Conservation (phyloP, 2,888 invertebrate species). For the Campopleginae sp. region DNA sequence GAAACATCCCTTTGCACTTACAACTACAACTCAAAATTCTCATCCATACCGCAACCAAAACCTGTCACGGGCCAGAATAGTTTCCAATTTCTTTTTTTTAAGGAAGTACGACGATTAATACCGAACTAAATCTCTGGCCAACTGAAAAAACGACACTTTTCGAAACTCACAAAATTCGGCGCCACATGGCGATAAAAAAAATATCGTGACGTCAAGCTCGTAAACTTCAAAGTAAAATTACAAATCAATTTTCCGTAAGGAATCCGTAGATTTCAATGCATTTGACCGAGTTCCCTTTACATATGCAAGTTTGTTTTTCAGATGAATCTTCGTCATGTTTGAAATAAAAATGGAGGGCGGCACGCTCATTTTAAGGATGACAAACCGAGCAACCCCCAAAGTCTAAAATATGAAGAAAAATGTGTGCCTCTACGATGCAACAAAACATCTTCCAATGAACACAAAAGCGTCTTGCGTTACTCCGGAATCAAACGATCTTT, state of each 20-base stretch:
- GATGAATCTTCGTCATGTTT: background rate
- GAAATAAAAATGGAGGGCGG: background rate
- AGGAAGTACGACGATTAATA: constrained; percentile 30
- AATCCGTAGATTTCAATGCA: background rate
- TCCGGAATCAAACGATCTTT: background rate
- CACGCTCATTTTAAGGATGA: background rate
- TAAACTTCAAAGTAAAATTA: background rate
- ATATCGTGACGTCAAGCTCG: background rate
- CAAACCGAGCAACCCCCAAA: constrained; percentile 4
- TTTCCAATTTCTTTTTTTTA: background rate
- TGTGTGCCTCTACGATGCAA: background rate
- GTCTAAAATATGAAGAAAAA: constrained; percentile 8
- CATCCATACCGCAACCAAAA: background rate
- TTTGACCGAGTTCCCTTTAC: background rate
- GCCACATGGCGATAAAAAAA: background rate
- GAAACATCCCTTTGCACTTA: constrained; percentile 83
- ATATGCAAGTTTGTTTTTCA: background rate
- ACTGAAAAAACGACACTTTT: constrained; percentile 13
- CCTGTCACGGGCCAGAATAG: constrained; percentile 7
- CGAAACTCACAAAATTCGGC: background rate
- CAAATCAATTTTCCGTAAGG: background rate
- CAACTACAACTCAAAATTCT: constrained; percentile 54
- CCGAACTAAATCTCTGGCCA: constrained; percentile 14
- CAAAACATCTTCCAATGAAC: background rate
- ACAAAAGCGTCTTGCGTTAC: constrained; percentile 14